Evolutionary conservation across 2,888 invertebrate genomes (phyloP), one percentile per base, ranked within the genome.

Genomic region (Mimachlamys varia): DNA sequence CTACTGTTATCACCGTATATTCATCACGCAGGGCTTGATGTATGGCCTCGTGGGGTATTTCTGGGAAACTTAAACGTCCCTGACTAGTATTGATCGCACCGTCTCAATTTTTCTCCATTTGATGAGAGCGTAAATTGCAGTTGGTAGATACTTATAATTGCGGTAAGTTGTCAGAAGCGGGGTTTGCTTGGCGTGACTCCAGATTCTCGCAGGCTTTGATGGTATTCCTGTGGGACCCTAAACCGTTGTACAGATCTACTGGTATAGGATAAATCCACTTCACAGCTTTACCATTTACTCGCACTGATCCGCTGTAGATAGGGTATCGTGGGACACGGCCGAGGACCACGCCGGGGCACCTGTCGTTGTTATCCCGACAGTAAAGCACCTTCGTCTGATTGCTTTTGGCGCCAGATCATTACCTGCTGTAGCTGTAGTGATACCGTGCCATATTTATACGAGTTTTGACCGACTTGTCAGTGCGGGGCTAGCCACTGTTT

Each of bases 81-180:
- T 76, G 33, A 27, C 76, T 76, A 12, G 33, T 76, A 76, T 76
- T 76, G 76, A 76, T 76, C 22, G 76, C 15, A 76, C 27, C 10
- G 2, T 76, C 76, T 76, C 76, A 76, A 76, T 76, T 76, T 76
- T 76, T 76, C 76, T 76, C 76, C 76, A 76, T 76, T 76, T 76
- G 76, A 27, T 76, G 76, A 76, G 76, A 76, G 33, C 33, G 76
- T 76, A 76, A 76, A 76, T 76, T 76, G 76, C 76, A 76, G 76
- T 76, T 76, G 76, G 76, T 76, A 76, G 76, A 76, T 76, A 76
- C 76, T 76, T n/a, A n/a, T n/a, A 76, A 76, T 76, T 76, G 33
- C 76, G 33, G 76, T 76, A 76, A 76, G 76, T 76, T 76, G 76
- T 76, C 76, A 76, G 76, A 76, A 76, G 76, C 76, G 33, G 33